Percentiles rank a stretch among this genome's conserved stretches.
These are phyloP conservation scores for Andrena hattorfiana DNA, from an alignment of 2,888 invertebrate species.

Conservation along the genomic window DNA sequence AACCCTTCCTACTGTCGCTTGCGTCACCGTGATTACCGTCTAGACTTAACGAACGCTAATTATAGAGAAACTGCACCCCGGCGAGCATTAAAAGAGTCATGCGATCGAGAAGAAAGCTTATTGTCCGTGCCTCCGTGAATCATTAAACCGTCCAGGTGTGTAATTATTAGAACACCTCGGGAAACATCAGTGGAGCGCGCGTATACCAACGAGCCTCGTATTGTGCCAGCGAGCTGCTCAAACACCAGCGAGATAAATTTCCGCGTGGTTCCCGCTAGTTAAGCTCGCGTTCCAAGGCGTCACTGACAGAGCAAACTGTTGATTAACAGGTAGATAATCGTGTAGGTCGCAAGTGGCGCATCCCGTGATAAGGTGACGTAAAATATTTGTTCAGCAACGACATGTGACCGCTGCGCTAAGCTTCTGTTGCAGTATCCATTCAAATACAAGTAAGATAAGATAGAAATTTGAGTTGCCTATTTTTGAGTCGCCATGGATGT, in stretches of 20 bases:
- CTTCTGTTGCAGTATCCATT: no score
- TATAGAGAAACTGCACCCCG: conserved; percentile 43
- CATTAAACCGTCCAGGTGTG: background rate
- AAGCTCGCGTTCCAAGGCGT: background rate
- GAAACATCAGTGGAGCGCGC: background rate
- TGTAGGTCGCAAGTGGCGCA: background rate
- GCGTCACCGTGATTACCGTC: background rate
- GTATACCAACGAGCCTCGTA: background rate
- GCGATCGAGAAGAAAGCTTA: conserved; percentile 47
- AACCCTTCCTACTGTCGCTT: conserved; percentile 8
- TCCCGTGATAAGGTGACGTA: conserved; percentile 6
- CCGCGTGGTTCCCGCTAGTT: background rate
- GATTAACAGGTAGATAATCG: conserved; percentile 8
- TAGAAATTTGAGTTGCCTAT: no score
- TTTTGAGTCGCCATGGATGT: no score
- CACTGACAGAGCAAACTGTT: background rate
- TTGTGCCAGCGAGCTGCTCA: background rate
- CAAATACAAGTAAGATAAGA: no score
- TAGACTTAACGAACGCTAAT: conserved; percentile 45
- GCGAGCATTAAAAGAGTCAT: conserved; percentile 56
- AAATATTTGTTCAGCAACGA: conserved; percentile 6
- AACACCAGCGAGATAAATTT: conserved; percentile 18
- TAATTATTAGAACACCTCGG: background rate
- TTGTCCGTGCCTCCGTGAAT: conserved; percentile 1
- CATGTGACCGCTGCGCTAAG: background rate